These are phyloP conservation scores for Meteorus cinctellus DNA, from an alignment of 2,888 invertebrate genomes.

Conservation along the genomic window DNA sequence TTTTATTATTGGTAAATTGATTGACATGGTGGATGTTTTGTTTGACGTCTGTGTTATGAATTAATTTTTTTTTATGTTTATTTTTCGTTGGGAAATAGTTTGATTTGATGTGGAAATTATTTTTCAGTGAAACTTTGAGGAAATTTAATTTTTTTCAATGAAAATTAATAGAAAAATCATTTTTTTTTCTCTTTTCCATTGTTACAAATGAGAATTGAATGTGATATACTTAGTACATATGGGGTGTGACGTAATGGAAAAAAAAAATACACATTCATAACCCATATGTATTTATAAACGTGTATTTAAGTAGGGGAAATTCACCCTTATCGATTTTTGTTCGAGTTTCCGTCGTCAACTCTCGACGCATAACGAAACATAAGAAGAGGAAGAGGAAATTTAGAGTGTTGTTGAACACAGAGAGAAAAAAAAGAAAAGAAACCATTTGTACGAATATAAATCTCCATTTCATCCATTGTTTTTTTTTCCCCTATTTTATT, in stretches of 20 bases:
- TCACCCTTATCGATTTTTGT: constrained; percentile 33
- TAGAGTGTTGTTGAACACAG: not conserved
- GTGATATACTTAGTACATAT: not conserved
- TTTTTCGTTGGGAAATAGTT: too few species aligned
- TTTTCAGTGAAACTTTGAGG: too few species aligned
- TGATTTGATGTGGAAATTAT: too few species aligned
- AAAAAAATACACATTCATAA: not conserved
- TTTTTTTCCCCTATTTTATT: not conserved
- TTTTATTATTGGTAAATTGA: too few species aligned
- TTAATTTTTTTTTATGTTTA: too few species aligned
- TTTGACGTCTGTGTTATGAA: too few species aligned
- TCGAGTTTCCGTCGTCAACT: constrained; percentile 34
- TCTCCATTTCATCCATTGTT: constrained; percentile 1
- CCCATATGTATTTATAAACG: not conserved
- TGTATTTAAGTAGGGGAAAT: not conserved
- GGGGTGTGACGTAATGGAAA: not conserved
- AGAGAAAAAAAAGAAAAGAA: not conserved
- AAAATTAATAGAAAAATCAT: not conserved
- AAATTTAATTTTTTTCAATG: too few species aligned
- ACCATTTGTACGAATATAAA: constrained; percentile 15
- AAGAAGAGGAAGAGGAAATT: constrained; percentile 19
- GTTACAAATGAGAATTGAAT: not conserved
- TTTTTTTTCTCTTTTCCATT: not conserved
- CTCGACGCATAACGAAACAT: not conserved
- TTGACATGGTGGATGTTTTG: too few species aligned